These are phyloP conservation scores for Cancer borealis DNA, from an alignment of 2,888 invertebrate genomes.

Conservation along the genomic window DNA sequence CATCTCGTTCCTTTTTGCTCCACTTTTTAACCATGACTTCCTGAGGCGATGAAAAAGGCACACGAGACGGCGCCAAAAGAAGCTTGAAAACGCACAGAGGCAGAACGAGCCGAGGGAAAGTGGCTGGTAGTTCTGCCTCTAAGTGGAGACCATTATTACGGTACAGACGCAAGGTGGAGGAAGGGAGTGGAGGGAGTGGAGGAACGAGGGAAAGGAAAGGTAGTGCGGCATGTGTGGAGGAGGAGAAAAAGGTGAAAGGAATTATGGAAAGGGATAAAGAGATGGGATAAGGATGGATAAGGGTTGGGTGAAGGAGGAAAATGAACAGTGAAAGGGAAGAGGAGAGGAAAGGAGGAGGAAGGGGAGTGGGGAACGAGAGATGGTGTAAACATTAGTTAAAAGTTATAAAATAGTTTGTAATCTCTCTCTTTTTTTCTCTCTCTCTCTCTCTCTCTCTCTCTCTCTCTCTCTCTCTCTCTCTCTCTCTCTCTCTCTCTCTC, in stretches of 20 bases:
- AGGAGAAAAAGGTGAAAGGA: neutral
- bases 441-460: constrained; percentile 47
- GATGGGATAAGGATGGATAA: too few relatives aligned
- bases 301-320: too few relatives aligned
- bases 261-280: too few relatives aligned
- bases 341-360: too few relatives aligned
- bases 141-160: neutral
- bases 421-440: constrained; percentile 20
- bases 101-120: neutral
- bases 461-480: constrained; percentile 36
- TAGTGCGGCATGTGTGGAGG: neutral
- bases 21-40: neutral
- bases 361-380: too few relatives aligned
- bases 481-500: constrained; percentile 11
- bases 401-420: too few relatives aligned
- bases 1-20: neutral
- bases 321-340: too few relatives aligned
- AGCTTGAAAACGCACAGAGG: neutral
- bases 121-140: neutral
- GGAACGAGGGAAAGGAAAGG: neutral
- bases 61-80: neutral
- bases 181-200: neutral
- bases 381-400: too few relatives aligned
- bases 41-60: neutral
- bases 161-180: neutral